Evolutionary conservation across 2,797 vertebrate genomes (phyloP), one percentile per base, ranked within the genome.

Genomic region (Synaphobranchus kaupii): DNA sequence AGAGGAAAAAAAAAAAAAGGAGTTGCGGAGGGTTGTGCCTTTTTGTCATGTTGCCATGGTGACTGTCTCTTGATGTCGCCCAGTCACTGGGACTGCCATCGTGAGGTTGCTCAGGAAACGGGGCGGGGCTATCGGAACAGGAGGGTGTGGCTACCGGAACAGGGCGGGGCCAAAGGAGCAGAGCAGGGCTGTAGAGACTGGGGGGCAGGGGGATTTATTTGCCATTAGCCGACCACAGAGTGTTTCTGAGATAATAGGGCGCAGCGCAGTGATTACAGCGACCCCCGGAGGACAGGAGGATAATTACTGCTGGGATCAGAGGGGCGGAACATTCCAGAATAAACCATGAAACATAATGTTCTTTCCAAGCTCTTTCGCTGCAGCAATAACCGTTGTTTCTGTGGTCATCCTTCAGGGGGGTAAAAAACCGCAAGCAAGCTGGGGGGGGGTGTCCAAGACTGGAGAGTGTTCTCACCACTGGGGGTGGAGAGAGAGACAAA

Each of bases 21-120:
- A 91, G 91, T 92, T 91, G 92, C 92, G 93, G 89, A 91, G 87
- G 90, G 85, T 90, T 92, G 88, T 92, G 92, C 93, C 90, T 93
- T 93, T 28, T 0, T 39, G 91, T 92, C 88, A 3, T 84, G 89
- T 88, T 87, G 89, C 78, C 83, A 1, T 93, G 84, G 90, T 87
- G 90, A 88, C 88, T 86, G 73, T 82, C 90, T 90, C 86, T 87
- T 87, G 78, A 89, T 88, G 84, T 80, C 86, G 90, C 88, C 89
- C 88, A 86, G 87, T 78, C 50, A 56, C 20, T 39, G 68, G 66
- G 66, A 28, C 63, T 28, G 63, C n/a, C n/a, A 4, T n/a, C 1
- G 63, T 39, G 10, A 73, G 73, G 73, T 44, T 17, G 39, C 44
- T 68, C 3, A 85, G 47, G 86, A 66, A 52, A 68, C 4, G 66